Evolutionary conservation across 2,797 vertebrate species (phyloP).

Genomic region (Limosa lapponica): DNA sequence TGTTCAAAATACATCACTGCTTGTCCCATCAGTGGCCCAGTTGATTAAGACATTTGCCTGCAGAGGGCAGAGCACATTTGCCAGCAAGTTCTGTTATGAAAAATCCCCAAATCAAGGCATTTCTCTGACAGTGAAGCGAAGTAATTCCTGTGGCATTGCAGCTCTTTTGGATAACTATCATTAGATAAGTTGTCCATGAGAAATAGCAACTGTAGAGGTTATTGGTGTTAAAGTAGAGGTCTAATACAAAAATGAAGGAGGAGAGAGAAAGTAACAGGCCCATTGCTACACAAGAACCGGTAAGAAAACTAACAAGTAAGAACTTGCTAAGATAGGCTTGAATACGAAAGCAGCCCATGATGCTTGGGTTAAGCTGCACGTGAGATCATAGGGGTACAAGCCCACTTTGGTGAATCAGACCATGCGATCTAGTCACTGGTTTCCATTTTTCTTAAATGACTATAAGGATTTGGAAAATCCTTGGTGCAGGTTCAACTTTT

Average conservation of each 20-base stretch:
- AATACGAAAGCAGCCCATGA: background rate
- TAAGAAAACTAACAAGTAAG: background rate
- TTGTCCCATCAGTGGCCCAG: background rate
- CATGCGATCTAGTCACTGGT: background rate
- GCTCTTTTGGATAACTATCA: background rate
- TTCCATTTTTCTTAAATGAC: background rate
- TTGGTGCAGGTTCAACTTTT: background rate
- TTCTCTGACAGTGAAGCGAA: background rate
- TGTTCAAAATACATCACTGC: no score
- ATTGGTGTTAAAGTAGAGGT: background rate
- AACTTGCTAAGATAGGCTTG: background rate
- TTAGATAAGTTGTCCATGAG: background rate
- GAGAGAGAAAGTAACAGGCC: background rate
- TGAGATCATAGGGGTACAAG: background rate
- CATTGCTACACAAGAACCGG: background rate
- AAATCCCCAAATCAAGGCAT: background rate
- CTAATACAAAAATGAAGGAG: background rate
- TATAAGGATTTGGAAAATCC: background rate
- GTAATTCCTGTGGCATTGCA: background rate
- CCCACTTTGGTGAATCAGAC: background rate
- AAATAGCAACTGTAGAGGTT: background rate
- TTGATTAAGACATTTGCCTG: background rate
- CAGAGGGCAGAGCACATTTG: background rate
- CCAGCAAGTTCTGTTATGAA: background rate
- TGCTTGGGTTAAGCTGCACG: background rate